phyloP scores from a whole-genome alignment of 2,888 invertebrate species.

The Agrotis exclamationis region DNA sequence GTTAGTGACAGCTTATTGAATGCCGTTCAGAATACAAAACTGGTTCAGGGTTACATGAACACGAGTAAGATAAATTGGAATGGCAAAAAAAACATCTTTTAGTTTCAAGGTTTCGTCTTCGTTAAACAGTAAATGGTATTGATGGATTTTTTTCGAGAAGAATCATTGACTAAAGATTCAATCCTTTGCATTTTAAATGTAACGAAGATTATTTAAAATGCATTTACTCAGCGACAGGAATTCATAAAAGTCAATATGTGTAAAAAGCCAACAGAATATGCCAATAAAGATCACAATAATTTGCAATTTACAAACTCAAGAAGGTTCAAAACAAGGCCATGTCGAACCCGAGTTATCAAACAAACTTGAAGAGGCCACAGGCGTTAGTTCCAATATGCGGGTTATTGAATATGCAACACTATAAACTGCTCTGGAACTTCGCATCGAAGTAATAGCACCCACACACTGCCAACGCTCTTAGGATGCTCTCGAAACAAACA shows the following conservation, averaged over 20 bases:
- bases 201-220: no score
- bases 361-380: conserved; percentile 21
- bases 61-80: conserved; percentile 49
- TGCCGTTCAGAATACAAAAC: conserved; percentile 40
- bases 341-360: conserved; percentile 11
- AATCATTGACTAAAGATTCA: neutral
- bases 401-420: conserved; percentile 53
- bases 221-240: neutral
- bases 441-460: conserved; percentile 45
- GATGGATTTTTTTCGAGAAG: neutral
- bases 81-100: conserved; percentile 30
- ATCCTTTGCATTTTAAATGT: neutral
- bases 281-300: neutral
- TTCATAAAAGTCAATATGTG: neutral
- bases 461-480: conserved; percentile 49
- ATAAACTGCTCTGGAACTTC: conserved; percentile 50
- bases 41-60: conserved; percentile 55
- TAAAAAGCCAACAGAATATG: neutral
- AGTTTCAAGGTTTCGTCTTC: conserved; percentile 33
- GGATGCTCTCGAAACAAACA: conserved; percentile 54
- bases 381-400: conserved; percentile 35
- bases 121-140: conserved; percentile 13
- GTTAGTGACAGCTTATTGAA: conserved; percentile 55
- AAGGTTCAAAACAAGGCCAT: conserved; percentile 10
- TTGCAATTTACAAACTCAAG: conserved; percentile 9